phyloP scores from a whole-genome alignment of 2,797 vertebrate species.

The Gorsachius magnificus region DNA sequence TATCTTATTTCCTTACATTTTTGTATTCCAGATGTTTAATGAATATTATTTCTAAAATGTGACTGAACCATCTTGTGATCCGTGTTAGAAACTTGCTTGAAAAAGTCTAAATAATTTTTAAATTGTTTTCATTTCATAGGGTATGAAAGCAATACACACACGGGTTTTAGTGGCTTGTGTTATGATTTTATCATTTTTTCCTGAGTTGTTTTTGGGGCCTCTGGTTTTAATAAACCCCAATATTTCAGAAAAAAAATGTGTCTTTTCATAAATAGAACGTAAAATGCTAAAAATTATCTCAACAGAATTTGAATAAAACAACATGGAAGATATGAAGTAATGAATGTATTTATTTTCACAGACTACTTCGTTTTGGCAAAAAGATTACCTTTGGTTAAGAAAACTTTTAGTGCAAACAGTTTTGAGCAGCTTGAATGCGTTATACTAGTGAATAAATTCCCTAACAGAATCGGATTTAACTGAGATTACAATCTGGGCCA shows the following conservation, averaged over 20 bases:
- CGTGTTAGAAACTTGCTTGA: not conserved
- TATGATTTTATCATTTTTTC: not conserved
- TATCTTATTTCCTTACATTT: not conserved
- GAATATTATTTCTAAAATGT: not conserved
- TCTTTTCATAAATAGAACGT: not conserved
- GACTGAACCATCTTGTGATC: not conserved
- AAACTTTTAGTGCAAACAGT: slow-evolving; percentile 46
- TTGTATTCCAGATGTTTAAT: not conserved
- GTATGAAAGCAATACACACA: not conserved
- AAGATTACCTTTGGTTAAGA: slow-evolving; percentile 7
- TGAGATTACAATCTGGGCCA: slow-evolving; percentile 68
- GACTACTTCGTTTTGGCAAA: not conserved
- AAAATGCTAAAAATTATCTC: not conserved
- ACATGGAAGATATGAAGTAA: not conserved
- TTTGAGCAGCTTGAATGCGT: slow-evolving; percentile 49
- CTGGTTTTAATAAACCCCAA: not conserved
- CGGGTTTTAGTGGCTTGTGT: not conserved
- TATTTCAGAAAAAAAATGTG: not conserved
- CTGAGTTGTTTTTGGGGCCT: not conserved
- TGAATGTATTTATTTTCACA: not conserved
- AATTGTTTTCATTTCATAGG: not conserved
- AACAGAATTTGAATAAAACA: not conserved
- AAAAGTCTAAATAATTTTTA: not conserved
- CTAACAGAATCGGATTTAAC: slow-evolving; percentile 60
- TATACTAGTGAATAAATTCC: slow-evolving; percentile 57